Conservation (phyloP, 2,113 vertebrate genomes). For the Tauraco erythrolophus region DNA sequence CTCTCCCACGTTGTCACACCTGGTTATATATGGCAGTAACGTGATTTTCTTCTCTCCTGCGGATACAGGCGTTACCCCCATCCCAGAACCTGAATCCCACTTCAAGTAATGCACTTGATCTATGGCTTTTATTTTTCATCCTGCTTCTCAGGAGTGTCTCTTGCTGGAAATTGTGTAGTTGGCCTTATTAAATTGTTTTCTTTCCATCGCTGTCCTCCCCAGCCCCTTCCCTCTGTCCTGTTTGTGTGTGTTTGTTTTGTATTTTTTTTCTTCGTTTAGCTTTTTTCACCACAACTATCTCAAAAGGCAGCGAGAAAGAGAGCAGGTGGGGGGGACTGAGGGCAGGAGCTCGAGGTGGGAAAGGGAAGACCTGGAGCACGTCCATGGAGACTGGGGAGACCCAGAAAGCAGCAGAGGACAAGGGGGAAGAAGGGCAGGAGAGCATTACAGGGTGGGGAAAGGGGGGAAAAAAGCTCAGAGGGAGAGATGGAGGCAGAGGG, state of each 20-base stretch:
- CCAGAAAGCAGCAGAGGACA: background rate
- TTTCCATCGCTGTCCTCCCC: background rate
- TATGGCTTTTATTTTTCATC: background rate
- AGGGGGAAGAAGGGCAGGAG: background rate
- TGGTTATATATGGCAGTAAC: background rate
- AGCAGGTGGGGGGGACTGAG: background rate
- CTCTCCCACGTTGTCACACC: background rate
- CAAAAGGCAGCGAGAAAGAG: background rate
- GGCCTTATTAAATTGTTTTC: background rate
- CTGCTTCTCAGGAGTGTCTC: background rate
- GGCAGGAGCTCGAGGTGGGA: background rate
- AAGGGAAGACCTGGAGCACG: background rate
- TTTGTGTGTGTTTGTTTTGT: background rate
- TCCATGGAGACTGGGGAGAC: background rate
- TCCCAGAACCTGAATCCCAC: background rate
- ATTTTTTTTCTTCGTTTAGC: rapidly evolving
- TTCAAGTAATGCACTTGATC: background rate
- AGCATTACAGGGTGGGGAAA: rapidly evolving
- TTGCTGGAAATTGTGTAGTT: background rate
- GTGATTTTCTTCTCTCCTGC: background rate
- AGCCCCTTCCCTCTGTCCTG: background rate
- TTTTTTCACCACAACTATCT: background rate
- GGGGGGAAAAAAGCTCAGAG: background rate
- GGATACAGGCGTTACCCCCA: background rate
- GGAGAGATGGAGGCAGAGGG: background rate